Conservation (phyloP, 1,140 invertebrate species). For the Orius insidiosus region DNA sequence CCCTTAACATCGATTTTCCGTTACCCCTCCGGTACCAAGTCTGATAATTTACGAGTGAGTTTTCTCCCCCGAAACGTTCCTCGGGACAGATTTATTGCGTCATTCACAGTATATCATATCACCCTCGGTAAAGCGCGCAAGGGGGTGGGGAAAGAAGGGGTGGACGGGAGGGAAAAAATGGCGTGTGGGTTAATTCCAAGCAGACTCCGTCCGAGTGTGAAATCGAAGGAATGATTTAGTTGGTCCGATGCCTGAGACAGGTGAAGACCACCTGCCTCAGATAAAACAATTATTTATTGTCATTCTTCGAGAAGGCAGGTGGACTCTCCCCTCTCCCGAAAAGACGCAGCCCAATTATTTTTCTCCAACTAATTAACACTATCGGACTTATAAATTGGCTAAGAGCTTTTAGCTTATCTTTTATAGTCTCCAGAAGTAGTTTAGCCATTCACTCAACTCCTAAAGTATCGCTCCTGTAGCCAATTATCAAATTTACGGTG, state of each 20-base stretch:
- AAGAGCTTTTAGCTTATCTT: neutral
- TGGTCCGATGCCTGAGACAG: constrained; percentile 8
- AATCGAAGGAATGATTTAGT: constrained; percentile 12
- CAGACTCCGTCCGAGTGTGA: constrained; percentile 11
- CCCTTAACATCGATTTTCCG: constrained; percentile 9
- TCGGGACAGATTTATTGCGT: constrained; percentile 12
- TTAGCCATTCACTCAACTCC: too few relatives aligned
- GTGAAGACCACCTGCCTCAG: constrained; percentile 7
- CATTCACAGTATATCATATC: constrained; percentile 12
- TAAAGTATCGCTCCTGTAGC: too few relatives aligned
- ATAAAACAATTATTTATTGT: constrained; percentile 12
- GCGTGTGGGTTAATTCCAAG: constrained; percentile 11
- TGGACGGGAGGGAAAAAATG: constrained; percentile 3
- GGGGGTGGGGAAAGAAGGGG: neutral
- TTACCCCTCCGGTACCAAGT: constrained; percentile 3
- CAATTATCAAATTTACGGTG: too few relatives aligned
- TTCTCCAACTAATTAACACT: neutral
- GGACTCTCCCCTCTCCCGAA: neutral
- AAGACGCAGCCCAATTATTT: neutral
- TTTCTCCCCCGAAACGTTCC: constrained; percentile 12
- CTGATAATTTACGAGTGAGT: constrained; percentile 12
- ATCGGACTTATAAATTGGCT: constrained; percentile 1
- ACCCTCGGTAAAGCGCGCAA: neutral
- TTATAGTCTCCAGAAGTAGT: too few relatives aligned
- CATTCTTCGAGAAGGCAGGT: constrained; percentile 7